Evolutionary conservation across 1,140 invertebrate genomes (phyloP).

Genomic region (Macrobrachium rosenbergii): DNA sequence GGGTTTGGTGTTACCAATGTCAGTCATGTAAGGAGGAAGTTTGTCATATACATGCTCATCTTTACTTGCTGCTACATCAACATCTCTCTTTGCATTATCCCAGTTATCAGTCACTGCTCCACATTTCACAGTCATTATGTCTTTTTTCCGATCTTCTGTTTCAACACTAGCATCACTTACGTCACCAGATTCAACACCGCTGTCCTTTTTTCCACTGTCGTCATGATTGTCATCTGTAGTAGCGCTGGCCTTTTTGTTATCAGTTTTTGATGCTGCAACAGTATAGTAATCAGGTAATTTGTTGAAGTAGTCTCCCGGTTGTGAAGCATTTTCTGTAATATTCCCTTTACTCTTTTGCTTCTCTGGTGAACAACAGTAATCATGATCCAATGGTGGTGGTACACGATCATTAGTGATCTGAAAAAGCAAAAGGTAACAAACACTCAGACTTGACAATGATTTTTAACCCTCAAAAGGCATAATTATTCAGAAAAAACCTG

Average conservation of each 20-base stretch:
- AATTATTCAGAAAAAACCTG: too few relatives aligned
- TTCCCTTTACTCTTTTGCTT: constrained; percentile 35
- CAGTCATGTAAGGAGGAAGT: constrained; percentile 67
- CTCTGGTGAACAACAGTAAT: constrained; percentile 71
- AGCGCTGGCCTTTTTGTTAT: constrained; percentile 39
- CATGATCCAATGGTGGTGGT: constrained; percentile 72
- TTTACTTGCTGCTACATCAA: not conserved
- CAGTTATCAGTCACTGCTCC: not conserved
- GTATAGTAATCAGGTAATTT: constrained; percentile 58
- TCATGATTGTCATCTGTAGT: constrained; percentile 44
- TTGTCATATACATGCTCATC: constrained; percentile 63
- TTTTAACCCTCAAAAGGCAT: not conserved
- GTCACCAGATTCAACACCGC: constrained; percentile 71
- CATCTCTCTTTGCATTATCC: too few relatives aligned
- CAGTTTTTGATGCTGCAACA: constrained; percentile 14
- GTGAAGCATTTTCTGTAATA: not conserved
- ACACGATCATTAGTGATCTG: constrained; percentile 41
- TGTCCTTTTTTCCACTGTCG: constrained; percentile 70
- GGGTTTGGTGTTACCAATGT: constrained; percentile 47
- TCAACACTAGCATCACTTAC: constrained; percentile 70
- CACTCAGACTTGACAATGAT: not conserved
- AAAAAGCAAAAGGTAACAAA: not conserved
- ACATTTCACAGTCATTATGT: constrained; percentile 19
- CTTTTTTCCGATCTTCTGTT: constrained; percentile 62
- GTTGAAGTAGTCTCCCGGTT: constrained; percentile 9